Evolutionary conservation across 2,113 vertebrate genomes (phyloP), one percentile per base, ranked within the genome.

Genomic region (Plestiodon gilberti): DNA sequence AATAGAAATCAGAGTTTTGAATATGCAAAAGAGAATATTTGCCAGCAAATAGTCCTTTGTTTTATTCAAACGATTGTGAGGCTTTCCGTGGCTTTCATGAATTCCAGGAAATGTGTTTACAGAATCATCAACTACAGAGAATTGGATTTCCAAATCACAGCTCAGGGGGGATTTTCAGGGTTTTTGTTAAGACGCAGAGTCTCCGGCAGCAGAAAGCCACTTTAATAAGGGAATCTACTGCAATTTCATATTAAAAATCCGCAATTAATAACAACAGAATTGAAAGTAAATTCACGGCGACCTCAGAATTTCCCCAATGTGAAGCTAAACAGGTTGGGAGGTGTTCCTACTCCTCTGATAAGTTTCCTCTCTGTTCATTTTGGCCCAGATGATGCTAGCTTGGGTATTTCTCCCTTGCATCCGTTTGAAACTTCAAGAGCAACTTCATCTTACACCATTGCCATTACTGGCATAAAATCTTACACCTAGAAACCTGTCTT

Each of bases 31-130:
- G 71, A 91, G 91, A 93, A 90, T 93, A 89, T 88, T 95, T 88
- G 33, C 86, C n/a, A 87, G 95, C 91, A 94, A 91, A 93, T 90
- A 92, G 84, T 86, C 93, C 92, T 94, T 87, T 88, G 89, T 91
- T 94, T 92, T 95, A 95, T 93, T 95, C 95, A 90, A 89, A 87
- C 86, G 91, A 92, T 57, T 93, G 92, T 90, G 91, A 93, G 86
- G 93, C 91, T 88, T 93, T 92, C 91, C 62, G 88, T 83, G 93
- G 91, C 84, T 94, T 93, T 94, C 89, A 84, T 90, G 93, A 94
- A 95, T 94, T 93, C 93, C 90, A 92, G 87, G 92, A 92, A 95
- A 94, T 92, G 88, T 95, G 93, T 95, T 95, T 95, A 95, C 94
- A 94, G 92, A 93, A 89, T 94, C 91, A 94, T 94, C 93, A 87